These are phyloP conservation scores for Caenorhabditis imperialis DNA, from an alignment of 2,888 invertebrate genomes.

Conservation along the genomic window DNA sequence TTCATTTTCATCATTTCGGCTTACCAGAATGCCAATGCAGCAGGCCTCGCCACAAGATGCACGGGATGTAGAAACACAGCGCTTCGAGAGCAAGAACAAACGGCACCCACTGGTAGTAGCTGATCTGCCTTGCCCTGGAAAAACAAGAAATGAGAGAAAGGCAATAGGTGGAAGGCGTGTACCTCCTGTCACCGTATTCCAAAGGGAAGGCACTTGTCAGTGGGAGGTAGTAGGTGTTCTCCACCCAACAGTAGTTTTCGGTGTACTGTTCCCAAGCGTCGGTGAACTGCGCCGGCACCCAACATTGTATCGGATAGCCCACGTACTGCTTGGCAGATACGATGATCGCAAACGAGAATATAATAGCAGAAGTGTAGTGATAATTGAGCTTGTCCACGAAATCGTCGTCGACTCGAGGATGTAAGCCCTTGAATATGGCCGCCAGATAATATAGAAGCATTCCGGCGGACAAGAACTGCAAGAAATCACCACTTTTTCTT, in stretches of 20 bases:
- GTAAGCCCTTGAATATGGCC: constrained; percentile 78
- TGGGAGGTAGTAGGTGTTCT: constrained; percentile 81
- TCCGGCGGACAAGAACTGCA: constrained; percentile 77
- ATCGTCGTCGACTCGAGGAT: constrained; percentile 78
- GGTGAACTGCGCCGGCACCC: constrained; percentile 81
- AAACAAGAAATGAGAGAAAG: constrained; percentile 20
- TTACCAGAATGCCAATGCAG: constrained; percentile 79
- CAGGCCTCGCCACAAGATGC: constrained; percentile 80
- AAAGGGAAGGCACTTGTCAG: constrained; percentile 79
- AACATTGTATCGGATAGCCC: constrained; percentile 79
- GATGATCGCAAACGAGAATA: constrained; percentile 79
- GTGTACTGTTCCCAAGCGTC: constrained; percentile 81
- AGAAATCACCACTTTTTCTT: constrained; percentile 39
- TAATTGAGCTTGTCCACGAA: constrained; percentile 78
- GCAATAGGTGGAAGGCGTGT: neutral
- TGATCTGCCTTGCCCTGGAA: constrained; percentile 77
- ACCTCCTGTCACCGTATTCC: constrained; percentile 78
- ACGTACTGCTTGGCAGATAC: constrained; percentile 79
- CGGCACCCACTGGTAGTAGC: constrained; percentile 79
- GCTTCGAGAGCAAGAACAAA: constrained; percentile 81
- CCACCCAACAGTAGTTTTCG: constrained; percentile 81
- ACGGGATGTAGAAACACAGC: constrained; percentile 80
- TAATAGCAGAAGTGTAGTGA: constrained; percentile 78
- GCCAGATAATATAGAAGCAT: constrained; percentile 78
- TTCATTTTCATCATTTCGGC: constrained; percentile 15